Evolutionary conservation across 2,113 vertebrate species (phyloP), one percentile per base, ranked within the genome.

Genomic region (Corydoras sp.): DNA sequence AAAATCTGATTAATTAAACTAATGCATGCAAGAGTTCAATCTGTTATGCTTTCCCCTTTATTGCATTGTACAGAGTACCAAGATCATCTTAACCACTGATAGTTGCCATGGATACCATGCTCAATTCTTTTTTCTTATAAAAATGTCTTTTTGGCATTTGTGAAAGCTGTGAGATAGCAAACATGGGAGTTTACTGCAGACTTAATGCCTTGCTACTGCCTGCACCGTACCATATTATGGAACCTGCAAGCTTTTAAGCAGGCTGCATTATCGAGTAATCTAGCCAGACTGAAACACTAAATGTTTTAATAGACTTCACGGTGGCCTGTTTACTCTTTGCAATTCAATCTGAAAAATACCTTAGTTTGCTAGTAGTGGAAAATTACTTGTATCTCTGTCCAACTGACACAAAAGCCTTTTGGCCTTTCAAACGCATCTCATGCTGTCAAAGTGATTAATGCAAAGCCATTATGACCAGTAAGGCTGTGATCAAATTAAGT

Each of bases 61-160:
- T 65, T 60, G 9, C 55, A 66, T 15, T 24, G 7, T 60, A 58
- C 14, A 73, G 30, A 61, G 62, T 53, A 72, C 70, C 65, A 58
- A 73, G 63, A 67, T 67, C 49, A 67, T 73, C 71, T 67, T 60
- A 61, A 53, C 66, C 54, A 48, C 31, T 9, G 63, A 73, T 66
- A 54, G 71, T 73, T 73, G 71, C 71, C 58, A 73, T 73, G 71
- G 71, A 61, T 67, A 73, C 64, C 3, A 13, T 67, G 18, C 18
- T 24, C 18, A 24, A 24, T 24, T 24, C 18, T 24, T 24, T 24
- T 24, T 24, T 24, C 18, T 31, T 63, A 60, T 9, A 50, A 50
- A 60, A 5, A 73, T 43, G 63, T 32, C 56, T 73, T 59, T 24
- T 53, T 73, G 63, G 48, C 14, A 72, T 58, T 58, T 48, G 53